Conservation (phyloP, 2,797 vertebrate genomes). For the Sciurus vulgaris region DNA sequence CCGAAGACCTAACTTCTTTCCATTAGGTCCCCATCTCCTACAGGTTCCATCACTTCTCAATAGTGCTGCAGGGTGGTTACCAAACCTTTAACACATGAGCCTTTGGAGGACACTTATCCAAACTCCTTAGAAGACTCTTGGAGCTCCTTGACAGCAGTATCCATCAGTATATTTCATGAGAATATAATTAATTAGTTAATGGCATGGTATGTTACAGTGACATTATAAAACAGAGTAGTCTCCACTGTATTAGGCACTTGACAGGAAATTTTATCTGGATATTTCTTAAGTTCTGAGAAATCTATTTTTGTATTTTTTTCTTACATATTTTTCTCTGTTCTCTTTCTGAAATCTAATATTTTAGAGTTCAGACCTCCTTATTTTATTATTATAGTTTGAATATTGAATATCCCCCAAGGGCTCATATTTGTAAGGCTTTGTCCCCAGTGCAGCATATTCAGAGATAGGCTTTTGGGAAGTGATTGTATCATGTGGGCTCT, state of each 20-base stretch:
- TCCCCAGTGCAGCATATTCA: too few species aligned
- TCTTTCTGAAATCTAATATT: constrained; percentile 16
- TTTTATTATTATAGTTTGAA: not conserved
- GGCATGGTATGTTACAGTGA: not conserved
- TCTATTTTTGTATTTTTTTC: constrained; percentile 22
- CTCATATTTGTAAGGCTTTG: too few species aligned
- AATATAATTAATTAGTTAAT: not conserved
- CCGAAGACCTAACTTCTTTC: too few species aligned
- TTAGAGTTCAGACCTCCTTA: not conserved
- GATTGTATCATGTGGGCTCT: too few species aligned
- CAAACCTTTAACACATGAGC: too few species aligned
- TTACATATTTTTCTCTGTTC: not conserved
- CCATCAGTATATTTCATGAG: not conserved
- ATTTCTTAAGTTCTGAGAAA: not conserved
- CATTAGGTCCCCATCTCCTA: too few species aligned
- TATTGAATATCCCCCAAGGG: too few species aligned
- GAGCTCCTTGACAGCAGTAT: not conserved
- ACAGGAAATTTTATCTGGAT: constrained; percentile 5
- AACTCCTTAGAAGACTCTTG: not conserved
- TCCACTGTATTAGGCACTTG: not conserved
- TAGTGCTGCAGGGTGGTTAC: too few species aligned
- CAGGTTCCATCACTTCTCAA: too few species aligned
- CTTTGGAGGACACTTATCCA: not conserved
- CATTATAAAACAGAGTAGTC: not conserved
- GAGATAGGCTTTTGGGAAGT: too few species aligned